A percentile compares a stretch with the other conserved stretches of the same genome.
Evolutionary conservation across 2,113 vertebrate genomes (phyloP).

Genomic region (Centropus unirufus): DNA sequence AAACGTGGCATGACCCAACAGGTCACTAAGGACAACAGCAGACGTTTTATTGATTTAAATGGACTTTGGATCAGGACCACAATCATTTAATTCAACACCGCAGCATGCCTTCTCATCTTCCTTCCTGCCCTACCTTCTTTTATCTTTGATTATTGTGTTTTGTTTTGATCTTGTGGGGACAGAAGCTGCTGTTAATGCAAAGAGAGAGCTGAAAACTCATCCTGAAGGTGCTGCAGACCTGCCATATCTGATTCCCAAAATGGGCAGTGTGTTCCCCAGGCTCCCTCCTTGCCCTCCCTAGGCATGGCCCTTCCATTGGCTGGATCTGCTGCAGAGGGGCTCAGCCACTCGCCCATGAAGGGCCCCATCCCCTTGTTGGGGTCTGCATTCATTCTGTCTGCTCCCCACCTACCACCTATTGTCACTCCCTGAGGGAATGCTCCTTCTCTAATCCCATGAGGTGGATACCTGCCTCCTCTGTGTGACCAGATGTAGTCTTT

Average conservation of each 20-base stretch:
- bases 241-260: accelerated
- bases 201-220: not conserved
- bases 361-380: not conserved
- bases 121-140: not conserved
- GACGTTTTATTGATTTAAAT: not conserved
- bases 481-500: not conserved
- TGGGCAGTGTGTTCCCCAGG: accelerated
- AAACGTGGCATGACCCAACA: not conserved
- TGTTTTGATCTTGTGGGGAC: not conserved
- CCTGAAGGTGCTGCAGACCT: not conserved
- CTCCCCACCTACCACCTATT: not conserved
- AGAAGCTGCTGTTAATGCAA: not conserved
- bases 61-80: not conserved
- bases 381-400: not conserved
- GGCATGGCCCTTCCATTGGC: accelerated
- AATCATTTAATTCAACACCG: not conserved
- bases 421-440: not conserved
- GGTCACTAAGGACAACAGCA: not conserved
- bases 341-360: not conserved
- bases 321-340: not conserved
- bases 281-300: accelerated
- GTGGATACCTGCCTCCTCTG: not conserved
- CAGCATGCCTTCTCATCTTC: not conserved
- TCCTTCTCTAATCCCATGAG: not conserved
- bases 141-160: not conserved